These are phyloP conservation scores for Periophthalmus modestus DNA, from an alignment of 2,113 vertebrate species.

Conservation along the genomic window DNA sequence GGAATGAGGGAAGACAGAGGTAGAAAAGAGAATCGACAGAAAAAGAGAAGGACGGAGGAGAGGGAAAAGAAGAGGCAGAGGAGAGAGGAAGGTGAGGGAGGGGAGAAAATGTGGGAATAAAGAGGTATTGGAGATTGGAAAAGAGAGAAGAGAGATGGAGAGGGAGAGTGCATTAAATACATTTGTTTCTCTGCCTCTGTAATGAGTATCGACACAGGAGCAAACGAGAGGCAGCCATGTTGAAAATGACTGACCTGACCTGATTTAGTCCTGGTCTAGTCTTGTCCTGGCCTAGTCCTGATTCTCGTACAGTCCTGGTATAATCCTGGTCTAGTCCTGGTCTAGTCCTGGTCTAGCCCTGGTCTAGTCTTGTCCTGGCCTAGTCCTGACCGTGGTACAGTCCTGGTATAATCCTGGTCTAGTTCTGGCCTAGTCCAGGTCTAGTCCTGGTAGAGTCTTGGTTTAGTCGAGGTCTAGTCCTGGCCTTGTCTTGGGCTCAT, in stretches of 20 bases:
- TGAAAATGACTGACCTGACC: conserved; percentile 1
- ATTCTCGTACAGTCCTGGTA: conserved; percentile 37
- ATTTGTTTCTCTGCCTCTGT: conserved; percentile 71
- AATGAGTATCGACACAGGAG: conserved; percentile 73
- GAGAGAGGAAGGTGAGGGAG: too few species aligned
- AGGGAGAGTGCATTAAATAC: conserved; percentile 65
- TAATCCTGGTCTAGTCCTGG: conserved; percentile 31
- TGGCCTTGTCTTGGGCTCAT: too few species aligned
- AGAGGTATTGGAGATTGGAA: background rate
- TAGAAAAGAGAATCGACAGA: conserved; percentile 14
- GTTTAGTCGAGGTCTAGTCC: too few species aligned
- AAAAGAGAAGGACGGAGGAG: conserved; percentile 20
- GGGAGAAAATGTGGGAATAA: background rate
- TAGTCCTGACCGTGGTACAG: background rate
- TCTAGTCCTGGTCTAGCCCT: background rate
- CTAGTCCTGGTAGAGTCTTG: background rate
- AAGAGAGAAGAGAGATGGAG: conserved; percentile 29
- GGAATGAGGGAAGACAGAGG: too few species aligned
- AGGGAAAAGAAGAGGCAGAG: too few species aligned
- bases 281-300: too few species aligned
- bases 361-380: background rate
- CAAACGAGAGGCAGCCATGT: conserved; percentile 63
- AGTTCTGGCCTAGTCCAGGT: background rate
- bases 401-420: background rate
- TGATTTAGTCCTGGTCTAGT: too few species aligned